Evolutionary conservation across 2,113 vertebrate genomes (phyloP).

Genomic region (Periophthalmodon schlosseri): DNA sequence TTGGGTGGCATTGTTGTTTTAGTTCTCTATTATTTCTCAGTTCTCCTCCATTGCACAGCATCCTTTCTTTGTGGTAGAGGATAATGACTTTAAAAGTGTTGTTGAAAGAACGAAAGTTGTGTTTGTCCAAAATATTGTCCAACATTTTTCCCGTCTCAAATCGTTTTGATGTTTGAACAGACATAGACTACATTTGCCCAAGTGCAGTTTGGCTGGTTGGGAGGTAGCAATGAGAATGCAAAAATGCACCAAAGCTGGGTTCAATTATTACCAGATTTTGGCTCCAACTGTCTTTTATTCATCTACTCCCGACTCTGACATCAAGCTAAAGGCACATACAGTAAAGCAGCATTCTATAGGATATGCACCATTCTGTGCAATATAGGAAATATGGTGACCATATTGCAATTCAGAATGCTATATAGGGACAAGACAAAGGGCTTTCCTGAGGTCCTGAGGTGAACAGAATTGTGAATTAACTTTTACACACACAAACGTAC

Average conservation of each 20-base stretch:
- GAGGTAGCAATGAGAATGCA: conserved; percentile 53
- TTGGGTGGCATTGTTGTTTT: no score
- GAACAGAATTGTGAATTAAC: neutral
- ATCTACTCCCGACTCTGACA: conserved; percentile 37
- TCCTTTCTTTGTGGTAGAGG: neutral
- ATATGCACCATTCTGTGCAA: neutral
- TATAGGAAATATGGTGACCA: no score
- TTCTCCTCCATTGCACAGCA: neutral
- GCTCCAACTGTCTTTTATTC: conserved; percentile 52
- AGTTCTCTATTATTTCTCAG: no score
- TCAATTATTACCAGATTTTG: conserved; percentile 69
- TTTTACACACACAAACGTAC: neutral
- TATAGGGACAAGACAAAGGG: neutral
- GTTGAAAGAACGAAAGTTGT: neutral
- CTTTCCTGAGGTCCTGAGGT: neutral
- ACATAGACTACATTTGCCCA: conserved; percentile 30
- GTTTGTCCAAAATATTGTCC: neutral
- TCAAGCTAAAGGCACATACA: conserved; percentile 38
- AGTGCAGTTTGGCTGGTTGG: conserved; percentile 41
- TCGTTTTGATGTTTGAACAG: conserved; percentile 49
- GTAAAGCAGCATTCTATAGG: conserved; percentile 14
- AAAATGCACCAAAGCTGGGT: conserved; percentile 55
- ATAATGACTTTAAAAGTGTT: neutral
- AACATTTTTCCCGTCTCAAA: neutral
- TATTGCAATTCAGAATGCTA: neutral